Percentiles rank a stretch among this genome's conserved stretches.
phyloP scores from a whole-genome alignment of 2,888 invertebrate species.

The Bombylius discolor region DNA sequence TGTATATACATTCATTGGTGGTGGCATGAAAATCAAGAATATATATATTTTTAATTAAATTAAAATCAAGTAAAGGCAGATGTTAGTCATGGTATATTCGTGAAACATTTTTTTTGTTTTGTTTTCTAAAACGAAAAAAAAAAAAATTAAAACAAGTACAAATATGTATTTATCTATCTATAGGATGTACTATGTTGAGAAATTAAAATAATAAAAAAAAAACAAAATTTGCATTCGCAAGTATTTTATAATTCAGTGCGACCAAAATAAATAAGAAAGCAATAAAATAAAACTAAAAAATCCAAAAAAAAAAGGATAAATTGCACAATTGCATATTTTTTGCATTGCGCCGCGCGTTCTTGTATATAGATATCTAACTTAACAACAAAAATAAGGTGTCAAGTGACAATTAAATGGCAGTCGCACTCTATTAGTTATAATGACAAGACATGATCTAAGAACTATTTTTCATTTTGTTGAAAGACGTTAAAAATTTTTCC shows the following conservation, averaged over 20 bases:
- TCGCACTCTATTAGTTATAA: slow-evolving; percentile 3
- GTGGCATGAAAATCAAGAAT: neutral
- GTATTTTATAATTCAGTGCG: too few species aligned
- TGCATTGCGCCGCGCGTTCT: too few species aligned
- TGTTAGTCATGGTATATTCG: neutral
- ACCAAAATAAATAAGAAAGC: too few species aligned
- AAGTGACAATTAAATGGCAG: slow-evolving; percentile 11
- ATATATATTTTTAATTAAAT: neutral
- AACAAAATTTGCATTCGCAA: too few species aligned
- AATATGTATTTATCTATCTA: neutral
- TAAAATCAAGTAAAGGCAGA: neutral
- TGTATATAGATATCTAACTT: too few species aligned
- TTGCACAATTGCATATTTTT: neutral
- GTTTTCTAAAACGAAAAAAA: too few species aligned
- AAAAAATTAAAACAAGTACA: too few species aligned
- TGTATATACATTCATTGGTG: neutral
- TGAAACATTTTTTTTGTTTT: too few species aligned
- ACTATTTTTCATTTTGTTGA: neutral
- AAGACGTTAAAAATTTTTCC: too few species aligned
- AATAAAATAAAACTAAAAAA: too few species aligned
- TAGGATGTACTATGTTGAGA: too few species aligned
- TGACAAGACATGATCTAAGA: neutral
- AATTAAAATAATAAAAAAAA: too few species aligned
- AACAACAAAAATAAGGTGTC: slow-evolving; percentile 6
- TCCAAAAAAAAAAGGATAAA: neutral